Base-by-base conservation (phyloP, 2,113 vertebrate species). In the Fulmarus glacialis region DNA sequence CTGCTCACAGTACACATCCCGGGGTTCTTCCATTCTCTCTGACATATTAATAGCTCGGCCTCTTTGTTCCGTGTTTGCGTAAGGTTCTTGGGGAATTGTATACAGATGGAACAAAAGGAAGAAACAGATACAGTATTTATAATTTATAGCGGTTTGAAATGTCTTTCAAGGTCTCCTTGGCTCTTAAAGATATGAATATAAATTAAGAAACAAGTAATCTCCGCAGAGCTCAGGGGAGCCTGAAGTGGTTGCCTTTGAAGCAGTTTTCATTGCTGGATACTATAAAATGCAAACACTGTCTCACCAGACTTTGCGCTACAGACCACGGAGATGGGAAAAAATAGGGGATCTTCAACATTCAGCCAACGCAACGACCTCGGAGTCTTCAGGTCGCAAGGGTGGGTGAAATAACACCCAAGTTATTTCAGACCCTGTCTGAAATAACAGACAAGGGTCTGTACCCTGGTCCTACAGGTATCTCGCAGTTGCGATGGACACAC, bases 151-250 rank as follows among this genome's bases (percentile, higher is more conserved):
- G 67, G 74, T 95, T 98, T 96, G 92, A 98, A 98, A 97, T 97
- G 90, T 97, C 94, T 98, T 98, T 97, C 98, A 98, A 98, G 96
- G 96, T 98, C 97, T 98, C 91, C 97, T 98, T 97, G 96, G 94
- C 94, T 98, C 97, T 97, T 97, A 97, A 97, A 98, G 96, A 96
- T 96, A 98, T 89, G 97, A 98, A 98, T 98, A 97, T 97, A 98
- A 98, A 98, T 98, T 97, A 98, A 97, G 93, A 98, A 98, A 97
- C 90, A 98, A 97, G 97, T 83, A 96, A 95, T 97, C 97, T 98
- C 90, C 2, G 0, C 90, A 90, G 96, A 98, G 95, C 87, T 95
- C 89, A 66, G 47, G 87, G 73, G 87, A 95, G 67, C 79, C 77
- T 72, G 26, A 92, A 91, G 94, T 80, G 63, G 55, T 67, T 96